Evolutionary conservation across 2,113 vertebrate genomes (phyloP).

Genomic region (Columba janthina): DNA sequence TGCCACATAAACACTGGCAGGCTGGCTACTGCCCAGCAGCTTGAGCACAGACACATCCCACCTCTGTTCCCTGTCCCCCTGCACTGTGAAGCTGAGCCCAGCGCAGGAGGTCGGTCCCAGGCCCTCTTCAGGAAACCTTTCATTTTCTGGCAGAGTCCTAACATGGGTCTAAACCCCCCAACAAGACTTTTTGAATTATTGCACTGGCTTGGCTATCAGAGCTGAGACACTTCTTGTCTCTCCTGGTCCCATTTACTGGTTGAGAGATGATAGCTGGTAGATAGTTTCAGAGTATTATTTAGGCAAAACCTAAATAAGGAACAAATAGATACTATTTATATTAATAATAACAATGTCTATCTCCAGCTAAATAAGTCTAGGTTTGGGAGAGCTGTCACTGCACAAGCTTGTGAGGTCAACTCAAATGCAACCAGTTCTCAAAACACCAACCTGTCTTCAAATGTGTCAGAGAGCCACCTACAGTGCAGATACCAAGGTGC

Average conservation of each 20-base stretch:
- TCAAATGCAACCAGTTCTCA: background rate
- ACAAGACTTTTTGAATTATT: background rate
- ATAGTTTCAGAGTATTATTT: background rate
- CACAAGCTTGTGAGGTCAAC: background rate
- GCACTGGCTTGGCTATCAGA: background rate
- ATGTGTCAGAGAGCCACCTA: background rate
- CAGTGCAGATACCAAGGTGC: background rate
- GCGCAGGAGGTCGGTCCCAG: background rate
- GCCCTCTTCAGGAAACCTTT: background rate
- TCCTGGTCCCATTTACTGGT: background rate
- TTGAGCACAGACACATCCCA: background rate
- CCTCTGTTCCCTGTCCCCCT: background rate
- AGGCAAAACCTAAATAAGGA: background rate
- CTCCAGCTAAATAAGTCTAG: background rate
- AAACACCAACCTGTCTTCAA: background rate
- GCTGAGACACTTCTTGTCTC: background rate
- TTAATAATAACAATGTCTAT: background rate
- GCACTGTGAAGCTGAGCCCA: background rate
- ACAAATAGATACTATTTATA: background rate
- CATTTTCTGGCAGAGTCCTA: background rate
- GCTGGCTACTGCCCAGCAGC: accelerated
- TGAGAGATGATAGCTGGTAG: background rate
- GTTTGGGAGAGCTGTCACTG: background rate
- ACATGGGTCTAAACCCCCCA: background rate
- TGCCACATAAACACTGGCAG: accelerated